A percentile compares a stretch with the other conserved stretches of the same genome.
Evolutionary conservation across 92 coral and sea anemone genomes (phyloP).

Genomic region (Parazoanthus darwini): DNA sequence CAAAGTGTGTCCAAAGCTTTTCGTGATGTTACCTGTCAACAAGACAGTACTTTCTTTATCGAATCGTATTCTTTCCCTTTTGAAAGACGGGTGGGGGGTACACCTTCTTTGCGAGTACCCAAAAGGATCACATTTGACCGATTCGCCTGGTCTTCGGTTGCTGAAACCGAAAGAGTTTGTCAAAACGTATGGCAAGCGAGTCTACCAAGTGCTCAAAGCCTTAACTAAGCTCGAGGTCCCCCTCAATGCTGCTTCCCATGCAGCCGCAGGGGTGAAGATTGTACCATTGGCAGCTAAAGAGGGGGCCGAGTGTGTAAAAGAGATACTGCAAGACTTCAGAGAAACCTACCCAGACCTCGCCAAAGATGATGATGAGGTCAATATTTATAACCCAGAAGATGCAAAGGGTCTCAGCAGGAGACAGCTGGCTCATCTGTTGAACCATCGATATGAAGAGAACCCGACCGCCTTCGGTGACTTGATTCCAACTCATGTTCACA

Average conservation of each 20-base stretch:
- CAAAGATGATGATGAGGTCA: background rate
- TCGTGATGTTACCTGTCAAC: background rate
- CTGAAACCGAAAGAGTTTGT: background rate
- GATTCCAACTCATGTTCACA: background rate
- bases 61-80: background rate
- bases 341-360: background rate
- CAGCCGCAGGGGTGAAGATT: background rate
- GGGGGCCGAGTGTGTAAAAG: background rate
- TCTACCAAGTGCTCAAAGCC: background rate
- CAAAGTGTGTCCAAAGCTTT: background rate
- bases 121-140: background rate
- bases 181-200: slow-evolving; percentile 2
- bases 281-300: background rate
- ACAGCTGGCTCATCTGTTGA: background rate
- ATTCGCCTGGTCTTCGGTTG: background rate
- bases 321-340: background rate
- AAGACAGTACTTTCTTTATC: background rate
- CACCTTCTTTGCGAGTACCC: background rate
- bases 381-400: background rate
- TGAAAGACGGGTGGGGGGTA: background rate
- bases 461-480: background rate
- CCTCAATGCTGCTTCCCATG: slow-evolving; percentile 6
- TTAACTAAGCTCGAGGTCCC: background rate
- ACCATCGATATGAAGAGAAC: background rate
- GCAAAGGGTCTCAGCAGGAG: background rate